Base-by-base conservation (phyloP, 2,888 invertebrate genomes). In the Saturnia japonica region DNA sequence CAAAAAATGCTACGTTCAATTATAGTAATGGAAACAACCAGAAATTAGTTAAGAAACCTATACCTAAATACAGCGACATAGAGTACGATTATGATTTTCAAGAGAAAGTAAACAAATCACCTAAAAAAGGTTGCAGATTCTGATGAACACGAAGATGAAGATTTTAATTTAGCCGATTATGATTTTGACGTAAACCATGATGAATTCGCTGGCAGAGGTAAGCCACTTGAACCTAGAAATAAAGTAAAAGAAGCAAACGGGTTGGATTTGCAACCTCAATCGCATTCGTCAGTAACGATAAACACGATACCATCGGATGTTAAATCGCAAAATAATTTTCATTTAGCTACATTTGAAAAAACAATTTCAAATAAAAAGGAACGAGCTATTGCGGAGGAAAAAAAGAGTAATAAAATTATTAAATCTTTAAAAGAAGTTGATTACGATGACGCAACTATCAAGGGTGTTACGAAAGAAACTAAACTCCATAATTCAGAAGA, bases 171-270 rank as follows among this genome's bases (percentile, higher is more conserved):
- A 19, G 84, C 86, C 14, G 93, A 93, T 74, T 93, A 92, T 68
- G 92, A 93, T 51, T 93, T 93, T 68, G 93, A 92, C 74, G 79
- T 90, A 1, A 88, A 89, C 71, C 92, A 93, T 70, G 93, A 93
- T 70, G 93, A 92, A 74, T 93, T 84, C 40, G 73, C 78, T 1
- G 83, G 88, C 0, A 82, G 89, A 75, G 85, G 88, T 3, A 91
- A 91, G 72, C 90, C 85, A 12, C 74, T 88, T 57, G 88, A 88
- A 71, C 91, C 91, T 0, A 85, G 88, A 72, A 71, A 57, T 14
- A 86, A 84, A 74, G 40, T 64, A 25, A 85, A 82, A 72, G 75
- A 74, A 69, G 74, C 51, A 68, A 74, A 64, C 14, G 64, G 25
- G 22, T 42, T 40, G 16, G 1, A 4, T 70, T 4, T 16, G 42